Base-by-base conservation (phyloP, 1,140 invertebrate species). In the Cyclargus thomasi region DNA sequence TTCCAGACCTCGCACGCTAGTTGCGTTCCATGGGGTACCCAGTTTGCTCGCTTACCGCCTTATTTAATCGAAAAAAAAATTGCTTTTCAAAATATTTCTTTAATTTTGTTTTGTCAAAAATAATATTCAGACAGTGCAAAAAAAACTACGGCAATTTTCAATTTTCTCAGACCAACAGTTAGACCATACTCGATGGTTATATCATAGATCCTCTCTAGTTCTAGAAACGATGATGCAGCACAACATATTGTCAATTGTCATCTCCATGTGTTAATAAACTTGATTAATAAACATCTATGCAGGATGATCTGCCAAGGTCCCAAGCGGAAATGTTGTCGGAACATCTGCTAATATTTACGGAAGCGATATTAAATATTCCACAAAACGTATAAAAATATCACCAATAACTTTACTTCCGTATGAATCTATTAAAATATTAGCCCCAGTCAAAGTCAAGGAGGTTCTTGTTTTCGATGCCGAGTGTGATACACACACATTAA, bases 291-390 rank as follows among this genome's bases (percentile, higher is more conserved):
- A 47, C 39, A 47, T 47, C 39, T 47, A 14, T 2, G 14, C 39
- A 47, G 29, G 29, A 14, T 16, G 39, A 11, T 16, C 14, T 3
- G 14, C 39, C 39, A 47, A 47, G 39, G 14, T 3, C 14, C 39
- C 3, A 47, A 14, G 39, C 39, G 39, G 39, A 47, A 47, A 47
- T 16, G 39, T 47, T 16, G 6, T 8, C 39, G 39, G 14, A 47
- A 16, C 39, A 47, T 47, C 39, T 47, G 39, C 39, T 47, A 47
- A 47, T 47, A 47, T 47, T 47, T 47, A 47, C 39, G 39, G 39
- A 47, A 47, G 39, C 3, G 8, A 47, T 47, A 47, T 47, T 47
- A 16, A 47, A 47, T 47, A 47, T 47, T 47, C 39, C 39, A 47
- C 39, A 16, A 47, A 47, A 47, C 14, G 39, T 47, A 47, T 29